These are phyloP conservation scores for Euleptes europaea DNA, from an alignment of 2,113 vertebrate species.

Conservation along the genomic window DNA sequence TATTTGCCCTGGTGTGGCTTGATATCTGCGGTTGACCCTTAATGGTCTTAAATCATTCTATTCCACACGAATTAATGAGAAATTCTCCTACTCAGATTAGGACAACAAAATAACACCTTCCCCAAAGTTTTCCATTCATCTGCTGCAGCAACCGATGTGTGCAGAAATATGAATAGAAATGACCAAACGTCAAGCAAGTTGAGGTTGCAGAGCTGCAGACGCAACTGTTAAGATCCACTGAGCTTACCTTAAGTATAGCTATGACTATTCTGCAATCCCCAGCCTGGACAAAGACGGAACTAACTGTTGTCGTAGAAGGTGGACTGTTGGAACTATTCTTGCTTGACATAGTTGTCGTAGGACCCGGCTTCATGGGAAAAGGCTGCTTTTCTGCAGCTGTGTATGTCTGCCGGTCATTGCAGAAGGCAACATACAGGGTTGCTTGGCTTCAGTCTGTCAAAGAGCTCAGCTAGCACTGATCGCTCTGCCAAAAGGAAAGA, in stretches of 20 bases:
- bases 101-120: background rate
- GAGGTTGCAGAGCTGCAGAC: background rate
- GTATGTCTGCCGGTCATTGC: constrained; percentile 44
- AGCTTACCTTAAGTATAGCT: constrained; percentile 85
- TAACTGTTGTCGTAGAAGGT: constrained; percentile 82
- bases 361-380: constrained; percentile 30
- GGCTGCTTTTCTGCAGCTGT: background rate
- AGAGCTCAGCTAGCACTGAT: constrained; percentile 71
- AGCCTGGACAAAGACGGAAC: constrained; percentile 85
- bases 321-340: constrained; percentile 56
- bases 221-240: background rate
- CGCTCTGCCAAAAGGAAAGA: constrained; percentile 80
- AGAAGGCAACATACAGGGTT: constrained; percentile 47
- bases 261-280: constrained; percentile 82
- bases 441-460: constrained; percentile 71
- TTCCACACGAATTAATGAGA: constrained; percentile 7
- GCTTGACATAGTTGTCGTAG: constrained; percentile 71
- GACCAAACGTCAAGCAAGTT: background rate
- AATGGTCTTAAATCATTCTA: background rate
- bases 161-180: background rate
- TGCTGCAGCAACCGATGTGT: background rate
- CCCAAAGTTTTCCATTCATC: background rate
- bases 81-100: background rate
- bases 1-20: background rate
- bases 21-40: background rate